Percentiles rank a stretch among this genome's conserved stretches.
These are phyloP conservation scores for Caenorhabditis plicata DNA, from an alignment of 2,888 invertebrate genomes.

Conservation along the genomic window DNA sequence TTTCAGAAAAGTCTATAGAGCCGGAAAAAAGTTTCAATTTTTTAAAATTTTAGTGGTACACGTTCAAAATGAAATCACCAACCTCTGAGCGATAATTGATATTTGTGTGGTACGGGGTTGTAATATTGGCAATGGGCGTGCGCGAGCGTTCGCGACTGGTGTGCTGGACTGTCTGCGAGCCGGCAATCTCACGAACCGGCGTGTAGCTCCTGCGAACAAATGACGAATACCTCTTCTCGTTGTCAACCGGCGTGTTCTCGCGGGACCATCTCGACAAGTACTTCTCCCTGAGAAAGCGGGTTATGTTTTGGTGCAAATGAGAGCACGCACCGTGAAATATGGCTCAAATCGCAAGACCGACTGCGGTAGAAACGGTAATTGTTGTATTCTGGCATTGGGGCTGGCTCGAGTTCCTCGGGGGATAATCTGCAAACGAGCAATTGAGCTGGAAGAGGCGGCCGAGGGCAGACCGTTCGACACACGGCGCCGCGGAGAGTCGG, in stretches of 20 bases:
- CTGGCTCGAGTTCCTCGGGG: conserved; percentile 40
- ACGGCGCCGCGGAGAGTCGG: conserved; percentile 34
- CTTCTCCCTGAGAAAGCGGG: conserved; percentile 41
- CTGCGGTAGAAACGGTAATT: conserved; percentile 42
- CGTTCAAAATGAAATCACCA: too few species aligned
- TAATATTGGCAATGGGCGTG: conserved; percentile 56
- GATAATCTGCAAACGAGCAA: conserved; percentile 28
- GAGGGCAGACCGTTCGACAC: conserved; percentile 34
- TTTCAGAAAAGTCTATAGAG: too few species aligned
- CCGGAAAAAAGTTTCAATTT: too few species aligned
- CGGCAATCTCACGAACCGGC: conserved; percentile 58
- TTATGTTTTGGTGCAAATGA: neutral
- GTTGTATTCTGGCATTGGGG: conserved; percentile 36
- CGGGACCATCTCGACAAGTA: conserved; percentile 65
- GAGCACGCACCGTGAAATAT: conserved; percentile 31
- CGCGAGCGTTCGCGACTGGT: conserved; percentile 42
- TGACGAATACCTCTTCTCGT: conserved; percentile 48
- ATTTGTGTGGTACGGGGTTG: conserved; percentile 62
- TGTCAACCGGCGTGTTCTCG: conserved; percentile 63
- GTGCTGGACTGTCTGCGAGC: conserved; percentile 38
- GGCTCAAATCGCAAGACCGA: conserved; percentile 43
- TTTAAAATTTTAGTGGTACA: too few species aligned
- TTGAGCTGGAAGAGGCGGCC: neutral
- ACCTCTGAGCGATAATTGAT: conserved; percentile 50
- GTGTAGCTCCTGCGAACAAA: conserved; percentile 62